Evolutionary conservation across 2,113 vertebrate genomes (phyloP).

Genomic region (Coryphaenoides rupestris): DNA sequence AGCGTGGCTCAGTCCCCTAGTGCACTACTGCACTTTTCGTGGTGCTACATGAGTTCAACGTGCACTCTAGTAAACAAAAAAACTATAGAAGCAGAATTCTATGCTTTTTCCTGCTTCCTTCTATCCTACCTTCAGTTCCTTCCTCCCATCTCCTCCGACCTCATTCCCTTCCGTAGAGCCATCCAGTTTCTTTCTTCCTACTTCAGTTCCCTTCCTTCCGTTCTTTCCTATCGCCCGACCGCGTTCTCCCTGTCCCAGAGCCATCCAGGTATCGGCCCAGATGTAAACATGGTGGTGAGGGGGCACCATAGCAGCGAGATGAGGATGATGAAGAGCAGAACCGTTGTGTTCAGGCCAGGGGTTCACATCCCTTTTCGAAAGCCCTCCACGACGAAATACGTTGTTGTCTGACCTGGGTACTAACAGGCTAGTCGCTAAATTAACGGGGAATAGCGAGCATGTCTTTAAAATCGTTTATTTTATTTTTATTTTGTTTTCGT

Average conservation of each 20-base stretch:
- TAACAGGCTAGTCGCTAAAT: constrained; percentile 62
- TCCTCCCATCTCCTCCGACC: constrained; percentile 17
- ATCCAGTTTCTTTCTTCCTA: constrained; percentile 55
- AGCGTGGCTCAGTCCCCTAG: constrained; percentile 49
- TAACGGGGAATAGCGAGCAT: constrained; percentile 69
- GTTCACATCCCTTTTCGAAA: constrained; percentile 30
- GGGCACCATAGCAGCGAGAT: constrained; percentile 68
- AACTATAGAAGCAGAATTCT: constrained; percentile 34
- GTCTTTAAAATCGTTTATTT: constrained; percentile 48
- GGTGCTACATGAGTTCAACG: constrained; percentile 55
- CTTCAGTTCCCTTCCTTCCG: constrained; percentile 27
- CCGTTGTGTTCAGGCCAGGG: constrained; percentile 26
- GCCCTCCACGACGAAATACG: constrained; percentile 42
- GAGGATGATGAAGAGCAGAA: constrained; percentile 55
- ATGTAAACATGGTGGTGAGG: constrained; percentile 76
- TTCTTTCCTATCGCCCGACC: constrained; percentile 25
- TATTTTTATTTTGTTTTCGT: constrained; percentile 18
- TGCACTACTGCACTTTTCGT: constrained; percentile 61
- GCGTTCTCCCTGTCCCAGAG: constrained; percentile 47
- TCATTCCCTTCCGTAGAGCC: constrained; percentile 37
- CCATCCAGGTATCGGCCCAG: constrained; percentile 75
- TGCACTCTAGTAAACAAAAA: constrained; percentile 41
- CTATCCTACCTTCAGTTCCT: constrained; percentile 19
- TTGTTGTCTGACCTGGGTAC: constrained; percentile 62
- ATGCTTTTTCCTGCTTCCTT: constrained; percentile 9